phyloP scores from a whole-genome alignment of 2,888 invertebrate genomes.

The Congeria kusceri region DNA sequence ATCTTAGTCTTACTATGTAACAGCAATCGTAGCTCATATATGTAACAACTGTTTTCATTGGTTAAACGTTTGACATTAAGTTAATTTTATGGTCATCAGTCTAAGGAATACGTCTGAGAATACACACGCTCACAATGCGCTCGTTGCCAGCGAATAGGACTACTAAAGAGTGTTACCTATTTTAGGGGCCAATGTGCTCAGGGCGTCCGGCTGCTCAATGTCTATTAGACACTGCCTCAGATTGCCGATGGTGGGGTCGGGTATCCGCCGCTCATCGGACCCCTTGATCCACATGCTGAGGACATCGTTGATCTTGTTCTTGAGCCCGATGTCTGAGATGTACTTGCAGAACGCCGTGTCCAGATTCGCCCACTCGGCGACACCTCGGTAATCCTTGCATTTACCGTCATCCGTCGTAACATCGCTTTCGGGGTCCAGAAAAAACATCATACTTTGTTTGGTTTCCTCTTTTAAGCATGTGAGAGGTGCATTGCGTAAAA shows the following conservation, averaged over 20 bases:
- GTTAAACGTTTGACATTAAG: too few species aligned
- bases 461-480: constrained; percentile 32
- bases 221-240: constrained; percentile 26
- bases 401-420: constrained; percentile 7
- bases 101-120: too few species aligned
- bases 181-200: constrained; percentile 34
- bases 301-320: constrained; percentile 44
- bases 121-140: too few species aligned
- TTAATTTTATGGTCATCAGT: too few species aligned
- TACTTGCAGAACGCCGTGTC: constrained; percentile 40
- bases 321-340: constrained; percentile 9
- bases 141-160: too few species aligned
- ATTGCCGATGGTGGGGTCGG: constrained; percentile 44
- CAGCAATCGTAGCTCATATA: too few species aligned
- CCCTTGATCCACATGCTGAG: constrained; percentile 45
- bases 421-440: constrained; percentile 27
- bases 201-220: constrained; percentile 39
- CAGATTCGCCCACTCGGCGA: constrained; percentile 38
- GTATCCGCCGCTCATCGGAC: constrained; percentile 6
- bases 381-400: constrained; percentile 41
- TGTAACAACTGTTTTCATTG: too few species aligned
- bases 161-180: constrained; percentile 36
- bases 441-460: constrained; percentile 26
- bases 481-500: constrained; percentile 23
- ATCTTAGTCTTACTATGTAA: too few species aligned